Evolutionary conservation across 2,113 vertebrate genomes (phyloP).

Genomic region (Ondatra zibethicus): DNA sequence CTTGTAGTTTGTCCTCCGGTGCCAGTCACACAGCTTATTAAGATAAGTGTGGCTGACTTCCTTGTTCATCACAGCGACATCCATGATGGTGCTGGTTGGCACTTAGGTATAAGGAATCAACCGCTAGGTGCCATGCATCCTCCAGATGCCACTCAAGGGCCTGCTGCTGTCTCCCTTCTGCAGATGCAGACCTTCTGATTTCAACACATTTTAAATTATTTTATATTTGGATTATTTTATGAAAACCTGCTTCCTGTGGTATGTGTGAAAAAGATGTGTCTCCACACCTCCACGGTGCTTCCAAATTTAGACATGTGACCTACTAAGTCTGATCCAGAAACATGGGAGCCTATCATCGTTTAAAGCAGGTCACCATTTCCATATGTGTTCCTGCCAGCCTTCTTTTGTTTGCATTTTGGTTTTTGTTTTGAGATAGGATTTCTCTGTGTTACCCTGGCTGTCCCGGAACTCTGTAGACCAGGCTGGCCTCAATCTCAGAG

Average conservation of each 20-base stretch:
- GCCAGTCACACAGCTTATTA: slow-evolving; percentile 8
- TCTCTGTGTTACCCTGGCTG: neutral
- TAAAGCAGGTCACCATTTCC: slow-evolving; percentile 26
- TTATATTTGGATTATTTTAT: slow-evolving; percentile 51
- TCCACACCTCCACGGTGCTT: slow-evolving; percentile 57
- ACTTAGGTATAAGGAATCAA: slow-evolving; percentile 5
- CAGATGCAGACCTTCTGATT: slow-evolving; percentile 56
- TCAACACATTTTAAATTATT: slow-evolving; percentile 75
- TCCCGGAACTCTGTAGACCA: neutral
- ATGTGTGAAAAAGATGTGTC: slow-evolving; percentile 70
- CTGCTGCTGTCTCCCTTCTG: neutral
- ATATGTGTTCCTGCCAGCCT: neutral
- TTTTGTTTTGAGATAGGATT: neutral
- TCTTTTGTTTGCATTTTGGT: too few relatives aligned
- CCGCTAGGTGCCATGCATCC: slow-evolving; percentile 4
- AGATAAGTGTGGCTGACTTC: slow-evolving; percentile 24
- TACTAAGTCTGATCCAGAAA: slow-evolving; percentile 4
- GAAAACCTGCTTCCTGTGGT: slow-evolving; percentile 54
- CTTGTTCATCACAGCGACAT: slow-evolving; percentile 7
- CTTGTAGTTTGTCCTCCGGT: neutral
- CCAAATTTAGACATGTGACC: neutral
- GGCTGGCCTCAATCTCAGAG: neutral
- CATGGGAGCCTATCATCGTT: neutral
- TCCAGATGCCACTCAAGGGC: neutral
- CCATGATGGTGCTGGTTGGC: neutral